Evolutionary conservation across 2,888 invertebrate species (phyloP).

Genomic region (Cetonia aurata): DNA sequence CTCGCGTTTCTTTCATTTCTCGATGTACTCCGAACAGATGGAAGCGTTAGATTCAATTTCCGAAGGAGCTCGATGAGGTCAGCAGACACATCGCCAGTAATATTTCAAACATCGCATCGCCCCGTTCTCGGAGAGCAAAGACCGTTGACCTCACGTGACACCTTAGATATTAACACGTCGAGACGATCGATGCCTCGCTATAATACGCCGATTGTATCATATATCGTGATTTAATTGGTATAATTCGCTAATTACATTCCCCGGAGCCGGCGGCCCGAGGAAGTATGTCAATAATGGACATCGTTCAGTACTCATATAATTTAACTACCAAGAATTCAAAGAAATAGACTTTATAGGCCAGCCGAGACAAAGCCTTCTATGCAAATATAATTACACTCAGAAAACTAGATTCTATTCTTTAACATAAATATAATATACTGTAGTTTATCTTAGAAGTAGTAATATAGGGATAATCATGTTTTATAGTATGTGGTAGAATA

Average conservation of each 20-base stretch:
- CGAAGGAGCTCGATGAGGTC: slow-evolving; percentile 6
- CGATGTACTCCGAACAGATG: slow-evolving; percentile 1
- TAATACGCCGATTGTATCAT: slow-evolving; percentile 30
- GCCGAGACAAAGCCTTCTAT: no score
- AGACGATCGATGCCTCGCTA: slow-evolving; percentile 19
- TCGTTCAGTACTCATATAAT: no score
- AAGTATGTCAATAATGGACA: slow-evolving; percentile 14
- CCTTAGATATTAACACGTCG: slow-evolving; percentile 28
- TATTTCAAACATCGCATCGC: slow-evolving; percentile 12
- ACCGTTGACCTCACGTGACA: slow-evolving; percentile 31
- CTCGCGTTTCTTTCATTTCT: not conserved
- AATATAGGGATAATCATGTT: no score
- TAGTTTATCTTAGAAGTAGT: no score
- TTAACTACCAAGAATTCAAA: no score
- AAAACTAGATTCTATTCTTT: no score
- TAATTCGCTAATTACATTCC: slow-evolving; percentile 30
- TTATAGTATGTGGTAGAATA: no score
- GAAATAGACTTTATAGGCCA: no score
- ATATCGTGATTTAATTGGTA: slow-evolving; percentile 23
- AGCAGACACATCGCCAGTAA: slow-evolving; percentile 27
- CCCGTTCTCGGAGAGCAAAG: slow-evolving; percentile 9
- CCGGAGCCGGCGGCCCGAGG: slow-evolving; percentile 10
- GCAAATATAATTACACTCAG: no score
- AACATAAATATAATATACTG: no score
- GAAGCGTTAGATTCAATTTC: slow-evolving; percentile 17